Base-by-base conservation (phyloP, 2,797 vertebrate species). In the Notoglanidium macrostoma region DNA sequence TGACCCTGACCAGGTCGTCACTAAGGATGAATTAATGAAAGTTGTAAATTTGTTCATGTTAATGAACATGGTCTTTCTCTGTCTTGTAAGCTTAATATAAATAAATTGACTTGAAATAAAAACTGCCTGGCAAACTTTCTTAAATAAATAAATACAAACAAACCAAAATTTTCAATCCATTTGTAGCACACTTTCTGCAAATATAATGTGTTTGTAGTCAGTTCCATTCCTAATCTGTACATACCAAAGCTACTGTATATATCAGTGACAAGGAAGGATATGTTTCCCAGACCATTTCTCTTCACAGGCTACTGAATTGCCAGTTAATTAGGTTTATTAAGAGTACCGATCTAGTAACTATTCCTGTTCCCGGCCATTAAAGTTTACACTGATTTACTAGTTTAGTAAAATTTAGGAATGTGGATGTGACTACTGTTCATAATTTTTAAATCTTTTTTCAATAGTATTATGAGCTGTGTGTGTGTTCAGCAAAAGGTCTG, bases 401-500 rank as follows among this genome's bases (percentile, higher is more conserved):
- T 44, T 61, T 61, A 59, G 55, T 73, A 17, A 57, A 70, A 14
- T 29, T 86, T 70, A 44, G 26, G 40, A 59, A 72, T 29, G 54
- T 40, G 14, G 8, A 40, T 86, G 51, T 57, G 76, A 21, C 40
- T 78, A 14, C 61, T 65, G 59, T 65, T 63, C 17, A 23, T 55
- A 17, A 10, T 32, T 49, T 70, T 72, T 54, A 70, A 55, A 54
- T 9, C 14, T 32, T 77, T 65, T 65, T 9, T 68, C n/a, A 81
- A 6, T 49, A 35, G 23, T 57, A 54, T 68, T 35, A 46, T 68
- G 67, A 19, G 21, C 73, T 73, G 12, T 35, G 17, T 73, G 17
- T 74, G 72, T 87, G 63, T 40, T 68, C 49, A 84, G 61, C 11
- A 59, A 32, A 83, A 73, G 74, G 15, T 59, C 76, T 80, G 83